Evolutionary conservation across 2,113 vertebrate species (phyloP), one percentile per base, ranked within the genome.

Genomic region (Embiotoca jacksoni): DNA sequence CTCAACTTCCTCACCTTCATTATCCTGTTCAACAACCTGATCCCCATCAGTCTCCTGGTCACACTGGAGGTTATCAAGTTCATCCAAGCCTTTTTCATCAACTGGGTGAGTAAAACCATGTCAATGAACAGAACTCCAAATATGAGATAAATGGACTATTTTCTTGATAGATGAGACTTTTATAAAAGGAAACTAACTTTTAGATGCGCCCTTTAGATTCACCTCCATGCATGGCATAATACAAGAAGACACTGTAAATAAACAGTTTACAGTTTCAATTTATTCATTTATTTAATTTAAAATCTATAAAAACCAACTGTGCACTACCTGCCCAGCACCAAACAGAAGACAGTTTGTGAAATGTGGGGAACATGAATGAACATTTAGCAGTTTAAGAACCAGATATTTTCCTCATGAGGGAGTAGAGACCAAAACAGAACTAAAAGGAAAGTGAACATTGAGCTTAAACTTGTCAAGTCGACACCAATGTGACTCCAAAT

Each of bases 11-110:
- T 99, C 92, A 99, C 98, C 76, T 99, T 99, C 86, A 99, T 99
- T 88, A 99, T 99, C 94, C 97, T 99, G 87, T 99, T 99, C 96
- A 99, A 99, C 94, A 99, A 99, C 90, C 95, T 99, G 88, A 99
- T 99, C 82, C 98, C 98, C 61, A 99, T 99, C 94, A 99, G 98
- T 85, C 96, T 99, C 37, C 92, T 99, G 93, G 98, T 99, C 89
- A 99, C 98, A 0, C 92, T 99, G 89, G 98, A 99, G 94, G 98
- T 99, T 44, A 97, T 99, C 89, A 99, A 99, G 94, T 99, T 99
- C 92, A 96, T 96, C 79, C 98, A 99, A 77, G 98, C 98, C 4
- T 99, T 98, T 92, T 99, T 99, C 94, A 99, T 99, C 93, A 99
- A 99, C 87, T 99, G 98, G 98, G 98, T 99, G 95, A 98, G 93